phyloP scores from a whole-genome alignment of 2,888 invertebrate genomes.

The Phoenoteleia sp. region DNA sequence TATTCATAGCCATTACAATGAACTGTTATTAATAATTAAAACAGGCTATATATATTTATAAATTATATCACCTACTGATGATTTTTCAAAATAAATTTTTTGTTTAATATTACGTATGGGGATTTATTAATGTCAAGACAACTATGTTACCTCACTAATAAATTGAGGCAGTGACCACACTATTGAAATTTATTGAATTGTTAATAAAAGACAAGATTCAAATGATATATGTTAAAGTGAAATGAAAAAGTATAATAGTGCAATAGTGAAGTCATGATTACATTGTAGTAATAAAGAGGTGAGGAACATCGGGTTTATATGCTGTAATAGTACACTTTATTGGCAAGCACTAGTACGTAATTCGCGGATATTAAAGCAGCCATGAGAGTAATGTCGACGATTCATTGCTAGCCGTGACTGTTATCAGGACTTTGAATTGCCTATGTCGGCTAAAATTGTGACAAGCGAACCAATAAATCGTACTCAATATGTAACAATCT shows the following conservation, averaged over 20 bases:
- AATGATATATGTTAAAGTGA: conserved; percentile 29
- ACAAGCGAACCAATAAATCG: conserved; percentile 71
- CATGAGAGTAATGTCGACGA: conserved; percentile 70
- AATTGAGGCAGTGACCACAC: too few species aligned
- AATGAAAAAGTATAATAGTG: conserved; percentile 53
- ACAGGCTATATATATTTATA: too few species aligned
- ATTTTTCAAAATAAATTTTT: too few species aligned
- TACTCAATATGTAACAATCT: conserved; percentile 68
- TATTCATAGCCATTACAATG: too few species aligned
- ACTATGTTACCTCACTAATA: too few species aligned
- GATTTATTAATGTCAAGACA: too few species aligned
- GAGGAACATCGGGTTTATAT: conserved; percentile 67
- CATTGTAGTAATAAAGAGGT: conserved; percentile 63
- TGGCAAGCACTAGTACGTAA: conserved; percentile 67
- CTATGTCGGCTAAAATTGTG: conserved; percentile 69
- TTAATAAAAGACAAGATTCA: neutral
- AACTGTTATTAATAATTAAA: neutral
- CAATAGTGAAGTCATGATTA: conserved; percentile 57
- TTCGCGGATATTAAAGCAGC: conserved; percentile 71
- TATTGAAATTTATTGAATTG: conserved; percentile 28
- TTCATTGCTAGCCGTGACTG: conserved; percentile 68
- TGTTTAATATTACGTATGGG: too few species aligned
- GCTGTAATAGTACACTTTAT: conserved; percentile 67
- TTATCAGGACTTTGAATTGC: conserved; percentile 71
- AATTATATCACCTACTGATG: too few species aligned